Base-by-base conservation (phyloP, 2,113 vertebrate genomes). In the Cyphomyrus discorhynchus region DNA sequence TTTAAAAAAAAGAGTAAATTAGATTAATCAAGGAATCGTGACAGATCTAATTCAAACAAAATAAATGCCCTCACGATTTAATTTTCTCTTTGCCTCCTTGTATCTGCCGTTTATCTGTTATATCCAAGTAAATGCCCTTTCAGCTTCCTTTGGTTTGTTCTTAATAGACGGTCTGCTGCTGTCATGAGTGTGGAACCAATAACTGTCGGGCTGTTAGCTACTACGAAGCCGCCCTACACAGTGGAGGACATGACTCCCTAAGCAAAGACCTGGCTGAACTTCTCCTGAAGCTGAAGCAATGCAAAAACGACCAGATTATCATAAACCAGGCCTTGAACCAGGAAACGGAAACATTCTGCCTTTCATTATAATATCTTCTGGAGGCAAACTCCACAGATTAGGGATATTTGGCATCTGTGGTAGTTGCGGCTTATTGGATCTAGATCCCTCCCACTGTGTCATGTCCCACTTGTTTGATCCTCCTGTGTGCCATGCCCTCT, bases 161-260 rank as follows among this genome's bases (percentile, higher is more conserved):
- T 56, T 56, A 56, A 56, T 56, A 56, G 52, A 56, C 0, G 1
- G 52, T 56, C 52, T 56, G 52, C 52, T 56, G 52, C 19, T 56
- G 52, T 56, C 52, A 21, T 56, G 19, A 21, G 17, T 21, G 52
- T 56, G 52, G 52, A 56, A 56, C 52, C 52, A 56, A 21, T 56
- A 21, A 88, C 13, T 70, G 91, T 62, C 89, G 96, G 96, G 96
- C 96, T 31, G 90, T 96, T 70, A 94, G 94, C 89, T 96, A 96
- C 80, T 97, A 96, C 7, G 95, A 97, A 92, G 93, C 93, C 0
- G 94, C 96, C 1, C 93, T 96, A 91, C 3, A 42, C 90, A 95
- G 93, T 11, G 94, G 92, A 0, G 91, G 94, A 9, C 94, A 95
- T 91, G 94, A 96, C 88, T 94, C 94, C 62, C 90, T 96, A 91